These are phyloP conservation scores for Cyphomyrus discorhynchus DNA, from an alignment of 2,113 vertebrate species.

Conservation along the genomic window DNA sequence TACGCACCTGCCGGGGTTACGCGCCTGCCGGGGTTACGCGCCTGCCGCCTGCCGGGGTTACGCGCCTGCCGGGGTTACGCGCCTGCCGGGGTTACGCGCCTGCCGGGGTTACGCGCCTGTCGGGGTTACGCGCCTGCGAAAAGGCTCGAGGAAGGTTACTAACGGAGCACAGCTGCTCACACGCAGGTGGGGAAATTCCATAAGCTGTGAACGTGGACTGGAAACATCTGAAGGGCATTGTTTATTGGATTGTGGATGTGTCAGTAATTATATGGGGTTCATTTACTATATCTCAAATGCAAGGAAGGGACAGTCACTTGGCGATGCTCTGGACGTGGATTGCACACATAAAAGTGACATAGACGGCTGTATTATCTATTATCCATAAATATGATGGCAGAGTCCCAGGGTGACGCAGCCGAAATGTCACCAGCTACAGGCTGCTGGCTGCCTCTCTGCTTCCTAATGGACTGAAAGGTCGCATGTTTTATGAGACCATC, in stretches of 20 bases:
- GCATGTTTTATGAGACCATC: not conserved
- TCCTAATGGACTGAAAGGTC: not conserved
- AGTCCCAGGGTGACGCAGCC: not conserved
- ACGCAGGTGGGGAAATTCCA: not conserved
- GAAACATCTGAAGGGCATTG: not conserved
- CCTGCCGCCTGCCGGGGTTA: too few relatives aligned
- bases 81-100: too few relatives aligned
- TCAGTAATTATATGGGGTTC: not conserved
- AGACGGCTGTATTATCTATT: not conserved
- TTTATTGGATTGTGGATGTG: not conserved
- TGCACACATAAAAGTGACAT: not conserved
- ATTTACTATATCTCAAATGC: not conserved
- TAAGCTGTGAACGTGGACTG: not conserved
- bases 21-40: too few relatives aligned
- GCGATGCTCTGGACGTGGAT: too few relatives aligned
- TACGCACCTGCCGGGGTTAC: too few relatives aligned
- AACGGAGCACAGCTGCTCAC: not conserved
- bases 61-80: too few relatives aligned
- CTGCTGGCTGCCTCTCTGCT: not conserved
- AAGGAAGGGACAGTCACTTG: not conserved
- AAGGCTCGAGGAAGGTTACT: not conserved
- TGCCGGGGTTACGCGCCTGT: too few relatives aligned
- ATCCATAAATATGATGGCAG: not conserved
- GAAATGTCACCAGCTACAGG: not conserved
- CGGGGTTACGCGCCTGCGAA: not conserved